Base-by-base conservation (phyloP, 2,113 vertebrate species). In the Poicephalus gulielmi region DNA sequence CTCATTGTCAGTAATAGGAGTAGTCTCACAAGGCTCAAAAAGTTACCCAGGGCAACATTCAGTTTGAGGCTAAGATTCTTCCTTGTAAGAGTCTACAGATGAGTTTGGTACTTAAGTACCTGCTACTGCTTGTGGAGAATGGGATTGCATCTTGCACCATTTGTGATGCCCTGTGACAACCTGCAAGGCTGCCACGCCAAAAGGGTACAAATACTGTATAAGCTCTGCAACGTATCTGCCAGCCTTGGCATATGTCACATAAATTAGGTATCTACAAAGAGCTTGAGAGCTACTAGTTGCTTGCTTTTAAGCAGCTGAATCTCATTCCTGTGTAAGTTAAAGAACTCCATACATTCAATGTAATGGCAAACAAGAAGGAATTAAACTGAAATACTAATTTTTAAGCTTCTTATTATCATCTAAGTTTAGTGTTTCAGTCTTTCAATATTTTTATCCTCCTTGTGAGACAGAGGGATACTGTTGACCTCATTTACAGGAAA, bases 21-120 rank as follows among this genome's bases (percentile, higher is more conserved):
- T 1, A 44, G 16, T 55, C 88, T 73, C 57, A 68, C 16, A 33
- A 17, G 30, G 4, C 19, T 64, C 30, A n/a, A 71, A 63, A 41
- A 12, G 10, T 49, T 33, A 43, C 17, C 13, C 22, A 33, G 15
- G 7, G 7, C 13, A 79, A n/a, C 50, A 63, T 50, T 39, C 43
- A 73, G 5, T 60, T 1, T 27, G 39, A 74, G 17, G 44, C 5
- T 69, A 83, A 70, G 55, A 15, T 57, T 33, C 4, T 37, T 57
- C 8, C 0, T 0, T 25, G 11, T 20, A 31, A 71, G 18, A 22
- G 4, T 25, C 31, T 33, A 3, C 7, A 39, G 23, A 24, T 10
- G 9, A 70, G 5, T 39, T 33, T 15, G 11, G 19, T 69, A 8
- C 13, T 16, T 33, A 17, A 64, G 20, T 13, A 16, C 15, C 44